phyloP scores from a whole-genome alignment of 2,888 invertebrate species.

The Eledona agricola region DNA sequence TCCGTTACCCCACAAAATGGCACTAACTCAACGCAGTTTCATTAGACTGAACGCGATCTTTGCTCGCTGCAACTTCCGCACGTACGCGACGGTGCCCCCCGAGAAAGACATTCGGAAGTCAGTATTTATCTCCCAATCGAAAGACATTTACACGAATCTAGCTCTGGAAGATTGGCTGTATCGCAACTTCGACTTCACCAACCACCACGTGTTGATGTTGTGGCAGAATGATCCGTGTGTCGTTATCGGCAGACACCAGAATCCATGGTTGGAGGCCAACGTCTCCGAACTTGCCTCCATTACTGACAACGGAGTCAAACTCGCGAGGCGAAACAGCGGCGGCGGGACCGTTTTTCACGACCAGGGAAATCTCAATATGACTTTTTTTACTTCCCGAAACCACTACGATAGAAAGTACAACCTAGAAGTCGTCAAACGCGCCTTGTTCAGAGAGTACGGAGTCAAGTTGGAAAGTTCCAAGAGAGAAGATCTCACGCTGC shows the following conservation, averaged over 20 bases:
- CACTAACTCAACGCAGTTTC: slow-evolving; percentile 52
- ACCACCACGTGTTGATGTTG: slow-evolving; percentile 85
- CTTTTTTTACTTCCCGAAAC: slow-evolving; percentile 87
- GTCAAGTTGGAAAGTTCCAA: slow-evolving; percentile 79
- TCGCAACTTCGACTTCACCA: slow-evolving; percentile 82
- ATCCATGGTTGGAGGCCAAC: slow-evolving; percentile 94
- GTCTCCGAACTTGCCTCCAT: slow-evolving; percentile 67
- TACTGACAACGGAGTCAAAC: slow-evolving; percentile 70
- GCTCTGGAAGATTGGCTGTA: slow-evolving; percentile 98
- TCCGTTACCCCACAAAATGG: slow-evolving; percentile 50
- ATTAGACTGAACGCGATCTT: slow-evolving; percentile 45
- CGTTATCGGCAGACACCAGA: slow-evolving; percentile 96
- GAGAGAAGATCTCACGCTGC: slow-evolving; percentile 86
- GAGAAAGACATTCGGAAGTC: slow-evolving; percentile 74
- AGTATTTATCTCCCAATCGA: slow-evolving; percentile 91
- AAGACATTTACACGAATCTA: slow-evolving; percentile 90
- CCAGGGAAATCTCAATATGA: slow-evolving; percentile 89
- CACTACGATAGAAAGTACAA: slow-evolving; percentile 88
- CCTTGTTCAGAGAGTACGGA: slow-evolving; percentile 83
- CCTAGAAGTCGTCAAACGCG: slow-evolving; percentile 84
- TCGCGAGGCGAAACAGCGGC: slow-evolving; percentile 93
- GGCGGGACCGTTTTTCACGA: slow-evolving; percentile 98
- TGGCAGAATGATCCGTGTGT: slow-evolving; percentile 96
- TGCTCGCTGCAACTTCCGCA: slow-evolving; percentile 41
- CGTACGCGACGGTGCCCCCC: slow-evolving; percentile 35